Percentiles rank a stretch among this genome's conserved stretches.
These are phyloP conservation scores for Metaphire vulgaris DNA, from an alignment of 1,140 invertebrate genomes.

Conservation along the genomic window DNA sequence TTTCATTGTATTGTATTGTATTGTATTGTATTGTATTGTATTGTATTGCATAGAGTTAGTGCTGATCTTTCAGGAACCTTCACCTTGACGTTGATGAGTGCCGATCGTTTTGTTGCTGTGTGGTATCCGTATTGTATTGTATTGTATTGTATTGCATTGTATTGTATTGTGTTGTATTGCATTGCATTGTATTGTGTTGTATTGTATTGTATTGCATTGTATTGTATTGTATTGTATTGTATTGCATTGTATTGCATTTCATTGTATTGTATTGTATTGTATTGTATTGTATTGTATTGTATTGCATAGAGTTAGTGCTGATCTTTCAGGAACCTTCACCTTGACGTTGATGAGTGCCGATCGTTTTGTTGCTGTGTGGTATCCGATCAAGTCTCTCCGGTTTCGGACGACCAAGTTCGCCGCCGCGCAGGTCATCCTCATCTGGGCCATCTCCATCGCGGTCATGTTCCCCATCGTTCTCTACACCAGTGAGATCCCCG, in stretches of 20 bases:
- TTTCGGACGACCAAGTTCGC: conserved; percentile 34
- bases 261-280: not conserved
- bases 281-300: not conserved
- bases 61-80: conserved; percentile 76
- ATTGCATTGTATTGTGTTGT: not conserved
- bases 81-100: conserved; percentile 88
- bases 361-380: conserved; percentile 89
- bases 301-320: not conserved
- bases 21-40: not conserved
- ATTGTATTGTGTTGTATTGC: too few species aligned
- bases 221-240: not conserved
- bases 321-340: conserved; percentile 83
- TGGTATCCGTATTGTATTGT: too few species aligned
- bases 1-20: not conserved
- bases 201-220: not conserved
- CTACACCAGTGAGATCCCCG: not conserved
- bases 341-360: conserved; percentile 92
- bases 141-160: too few species aligned
- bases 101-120: conserved; percentile 88
- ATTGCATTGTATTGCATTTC: not conserved
- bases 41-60: not conserved
- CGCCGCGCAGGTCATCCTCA: not conserved
- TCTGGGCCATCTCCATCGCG: not conserved
- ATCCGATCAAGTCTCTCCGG: conserved; percentile 80
- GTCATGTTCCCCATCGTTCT: not conserved